These are phyloP conservation scores for Callorhinus ursinus DNA, from an alignment of 2,113 vertebrate species.

Conservation along the genomic window DNA sequence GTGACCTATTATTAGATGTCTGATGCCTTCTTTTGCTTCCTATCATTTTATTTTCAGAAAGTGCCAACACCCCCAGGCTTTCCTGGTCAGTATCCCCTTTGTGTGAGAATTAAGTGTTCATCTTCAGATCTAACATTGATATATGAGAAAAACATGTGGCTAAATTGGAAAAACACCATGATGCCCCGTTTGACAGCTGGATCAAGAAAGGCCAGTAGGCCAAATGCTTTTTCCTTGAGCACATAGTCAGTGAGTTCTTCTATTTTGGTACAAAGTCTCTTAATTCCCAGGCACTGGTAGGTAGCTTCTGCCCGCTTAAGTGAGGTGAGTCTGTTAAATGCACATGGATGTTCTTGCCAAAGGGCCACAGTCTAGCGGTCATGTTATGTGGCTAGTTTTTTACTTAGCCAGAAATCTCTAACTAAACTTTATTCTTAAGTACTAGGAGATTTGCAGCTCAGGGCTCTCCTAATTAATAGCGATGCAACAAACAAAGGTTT, in stretches of 20 bases:
- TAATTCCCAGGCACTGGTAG: background rate
- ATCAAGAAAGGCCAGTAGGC: constrained; percentile 51
- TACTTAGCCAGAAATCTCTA: background rate
- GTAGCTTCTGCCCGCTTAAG: background rate
- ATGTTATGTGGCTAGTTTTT: background rate
- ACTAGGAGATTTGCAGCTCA: background rate
- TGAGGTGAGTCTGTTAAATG: background rate
- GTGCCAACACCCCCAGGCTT: constrained; percentile 65
- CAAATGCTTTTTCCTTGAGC: constrained; percentile 26
- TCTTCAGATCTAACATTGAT: constrained; percentile 78
- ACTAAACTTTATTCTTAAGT: background rate
- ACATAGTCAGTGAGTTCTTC: background rate
- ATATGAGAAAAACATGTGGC: constrained; percentile 63
- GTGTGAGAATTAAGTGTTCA: constrained; percentile 74
- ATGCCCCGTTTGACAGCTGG: constrained; percentile 33
- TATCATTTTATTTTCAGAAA: constrained; percentile 69
- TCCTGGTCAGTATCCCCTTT: constrained; percentile 79
- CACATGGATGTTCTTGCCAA: background rate
- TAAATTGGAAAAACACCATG: background rate
- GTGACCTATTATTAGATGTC: constrained; percentile 62
- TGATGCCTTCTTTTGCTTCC: constrained; percentile 68
- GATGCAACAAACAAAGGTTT: background rate
- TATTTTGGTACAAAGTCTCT: constrained; percentile 10
- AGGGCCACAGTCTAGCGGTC: background rate
- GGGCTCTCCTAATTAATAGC: background rate